Evolutionary conservation across 37 sponge, comb jelly and placozoan genomes (phyloP), one percentile per base, ranked within the genome.

Genomic region (Ianthella basta): DNA sequence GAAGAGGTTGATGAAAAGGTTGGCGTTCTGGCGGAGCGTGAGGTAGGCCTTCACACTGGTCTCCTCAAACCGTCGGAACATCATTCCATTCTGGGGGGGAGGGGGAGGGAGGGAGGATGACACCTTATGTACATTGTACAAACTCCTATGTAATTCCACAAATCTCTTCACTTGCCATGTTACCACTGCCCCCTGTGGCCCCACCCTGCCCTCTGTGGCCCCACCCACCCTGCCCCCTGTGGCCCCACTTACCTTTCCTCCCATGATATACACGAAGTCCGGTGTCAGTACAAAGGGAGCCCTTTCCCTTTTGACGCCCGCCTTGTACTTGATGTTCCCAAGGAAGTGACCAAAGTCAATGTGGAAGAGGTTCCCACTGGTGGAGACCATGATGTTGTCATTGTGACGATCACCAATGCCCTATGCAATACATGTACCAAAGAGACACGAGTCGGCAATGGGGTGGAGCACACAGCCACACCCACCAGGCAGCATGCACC

Each of bases 331-430:
- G 37, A 79, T 92, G 84, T 98, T 92, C 4, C 99, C 99, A 5
- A 98, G 90, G 81, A 98, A 98, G 68, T 98, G 99, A 34, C 99
- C 99, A 90, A 98, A 98, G 82, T 98, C 99, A 50, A 98, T 98
- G 82, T 98, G 99, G 65, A 98, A 95, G 68, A 96, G 92, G 82
- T 92, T 94, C 0, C 99, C 99, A 38, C 84, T 85, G 20, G 87
- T 86, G 66, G 96, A 94, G 36, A 98, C 91, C 94, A 96, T 93
- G 70, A 96, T 91, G 85, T 96, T 96, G 89, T 96, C 97, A 68
- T 96, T 96, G 60, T 96, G 97, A 35, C 97, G 89, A 83, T 96
- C 97, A 39, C 97, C 97, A 72, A 96, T 96, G 55, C 97, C 97
- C 93, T 92, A 59, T 3, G 30, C 8, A 30, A 6, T 30, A 63